A percentile compares a stretch with the other conserved stretches of the same genome.
Conservation (phyloP, 2,113 vertebrate genomes). For the Pimephales promelas region DNA sequence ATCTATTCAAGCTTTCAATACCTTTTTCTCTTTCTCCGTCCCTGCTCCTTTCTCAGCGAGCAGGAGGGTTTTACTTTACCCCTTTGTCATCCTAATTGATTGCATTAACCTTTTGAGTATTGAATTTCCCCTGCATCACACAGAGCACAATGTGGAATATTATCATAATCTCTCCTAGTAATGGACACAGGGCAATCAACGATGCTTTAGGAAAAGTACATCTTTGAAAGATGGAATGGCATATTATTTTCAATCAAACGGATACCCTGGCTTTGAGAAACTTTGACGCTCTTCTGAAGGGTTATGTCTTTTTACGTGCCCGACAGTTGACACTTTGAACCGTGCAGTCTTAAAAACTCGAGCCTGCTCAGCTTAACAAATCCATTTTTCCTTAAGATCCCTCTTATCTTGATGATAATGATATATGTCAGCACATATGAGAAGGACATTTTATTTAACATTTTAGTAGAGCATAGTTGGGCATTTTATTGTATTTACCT, state of each 20-base stretch:
- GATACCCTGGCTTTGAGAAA: conserved; percentile 69
- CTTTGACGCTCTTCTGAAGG: conserved; percentile 62
- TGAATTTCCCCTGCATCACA: conserved; percentile 98
- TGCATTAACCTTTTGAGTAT: conserved; percentile 99
- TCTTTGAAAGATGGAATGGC: conserved; percentile 82
- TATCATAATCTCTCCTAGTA: conserved; percentile 98
- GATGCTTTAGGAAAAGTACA: conserved; percentile 88
- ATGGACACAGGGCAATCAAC: conserved; percentile 98
- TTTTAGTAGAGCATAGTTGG: background rate
- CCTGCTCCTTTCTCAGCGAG: conserved; percentile 86
- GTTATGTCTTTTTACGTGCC: conserved; percentile 43
- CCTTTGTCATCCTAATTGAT: conserved; percentile 99
- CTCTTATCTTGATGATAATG: conserved; percentile 45
- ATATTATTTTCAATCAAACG: conserved; percentile 78
- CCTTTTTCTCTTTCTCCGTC: conserved; percentile 72
- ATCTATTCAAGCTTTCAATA: conserved; percentile 80
- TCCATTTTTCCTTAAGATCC: conserved; percentile 38
- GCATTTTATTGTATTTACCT: background rate
- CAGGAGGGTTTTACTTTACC: conserved; percentile 98
- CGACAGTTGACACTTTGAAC: conserved; percentile 31
- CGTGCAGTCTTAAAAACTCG: background rate
- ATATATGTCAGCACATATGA: background rate
- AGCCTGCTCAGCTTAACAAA: background rate
- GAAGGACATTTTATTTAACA: background rate
- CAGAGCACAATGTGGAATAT: conserved; percentile 97